Percentiles rank a stretch among this genome's conserved stretches.
Evolutionary conservation across 2,113 vertebrate species (phyloP).

Genomic region (Pachycephala philippinensis): DNA sequence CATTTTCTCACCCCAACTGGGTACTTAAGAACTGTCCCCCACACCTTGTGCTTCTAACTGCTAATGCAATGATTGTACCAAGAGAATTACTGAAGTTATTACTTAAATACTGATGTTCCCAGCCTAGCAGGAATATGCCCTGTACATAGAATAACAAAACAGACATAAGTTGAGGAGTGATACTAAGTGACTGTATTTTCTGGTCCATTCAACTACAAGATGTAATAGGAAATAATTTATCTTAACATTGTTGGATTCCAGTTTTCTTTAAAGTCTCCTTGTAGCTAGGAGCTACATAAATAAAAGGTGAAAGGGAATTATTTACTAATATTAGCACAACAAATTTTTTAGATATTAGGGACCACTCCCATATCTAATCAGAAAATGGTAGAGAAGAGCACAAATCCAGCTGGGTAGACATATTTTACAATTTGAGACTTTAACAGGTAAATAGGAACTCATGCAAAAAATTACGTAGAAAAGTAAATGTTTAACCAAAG

Average conservation of each 20-base stretch:
- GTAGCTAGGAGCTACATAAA: background rate
- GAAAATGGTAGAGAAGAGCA: background rate
- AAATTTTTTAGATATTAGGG: background rate
- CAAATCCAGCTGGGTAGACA: background rate
- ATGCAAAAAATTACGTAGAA: background rate
- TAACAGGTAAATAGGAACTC: background rate
- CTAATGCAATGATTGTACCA: background rate
- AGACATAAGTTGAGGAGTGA: accelerated
- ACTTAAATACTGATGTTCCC: background rate
- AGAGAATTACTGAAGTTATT: background rate
- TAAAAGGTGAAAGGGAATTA: background rate
- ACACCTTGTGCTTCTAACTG: background rate
- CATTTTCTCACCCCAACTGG: background rate
- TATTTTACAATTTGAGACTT: background rate
- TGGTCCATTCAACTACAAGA: background rate
- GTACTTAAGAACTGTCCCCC: background rate
- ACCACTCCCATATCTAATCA: background rate
- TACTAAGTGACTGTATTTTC: background rate
- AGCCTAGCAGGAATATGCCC: background rate
- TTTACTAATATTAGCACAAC: background rate
- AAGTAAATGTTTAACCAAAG: background rate
- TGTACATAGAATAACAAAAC: background rate
- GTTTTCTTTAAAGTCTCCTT: background rate
- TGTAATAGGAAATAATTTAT: background rate
- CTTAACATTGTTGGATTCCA: background rate